These are phyloP conservation scores for Incurvaria masculella DNA, from an alignment of 2,888 invertebrate genomes.

Conservation along the genomic window DNA sequence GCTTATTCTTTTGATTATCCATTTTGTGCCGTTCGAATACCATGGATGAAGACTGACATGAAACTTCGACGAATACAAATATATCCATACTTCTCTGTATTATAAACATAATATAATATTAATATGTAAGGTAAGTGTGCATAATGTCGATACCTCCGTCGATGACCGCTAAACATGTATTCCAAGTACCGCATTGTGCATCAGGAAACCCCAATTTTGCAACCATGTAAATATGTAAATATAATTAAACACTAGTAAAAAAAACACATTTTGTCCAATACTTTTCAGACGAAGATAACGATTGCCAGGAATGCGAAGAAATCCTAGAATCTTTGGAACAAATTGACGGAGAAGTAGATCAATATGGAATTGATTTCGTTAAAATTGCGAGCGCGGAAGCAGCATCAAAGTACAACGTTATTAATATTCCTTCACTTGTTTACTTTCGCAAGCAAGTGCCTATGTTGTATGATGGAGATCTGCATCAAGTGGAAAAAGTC, in stretches of 20 bases:
- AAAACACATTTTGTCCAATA: background rate
- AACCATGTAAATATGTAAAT: background rate
- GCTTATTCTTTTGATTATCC: too few relatives aligned
- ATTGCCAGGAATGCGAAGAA: slow-evolving; percentile 88
- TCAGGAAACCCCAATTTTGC: too few relatives aligned
- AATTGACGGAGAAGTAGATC: slow-evolving; percentile 93
- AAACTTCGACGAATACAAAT: too few relatives aligned
- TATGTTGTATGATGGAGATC: slow-evolving; percentile 85
- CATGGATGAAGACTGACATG: too few relatives aligned
- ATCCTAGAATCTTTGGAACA: slow-evolving; percentile 88
- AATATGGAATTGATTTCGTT: slow-evolving; percentile 92
- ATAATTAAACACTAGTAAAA: background rate
- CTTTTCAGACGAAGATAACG: slow-evolving; percentile 70
- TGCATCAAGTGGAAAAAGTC: slow-evolving; percentile 82
- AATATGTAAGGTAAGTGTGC: background rate
- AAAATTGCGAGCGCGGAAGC: slow-evolving; percentile 83
- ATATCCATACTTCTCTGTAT: too few relatives aligned
- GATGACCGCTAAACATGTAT: background rate
- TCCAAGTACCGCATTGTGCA: too few relatives aligned
- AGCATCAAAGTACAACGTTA: slow-evolving; percentile 76
- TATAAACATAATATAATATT: too few relatives aligned
- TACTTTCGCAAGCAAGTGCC: slow-evolving; percentile 84
- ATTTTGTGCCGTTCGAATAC: too few relatives aligned
- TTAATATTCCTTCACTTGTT: slow-evolving; percentile 81
- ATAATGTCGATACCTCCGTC: background rate